Percentiles rank a stretch among this genome's conserved stretches.
These are phyloP conservation scores for Autographa pulchrina DNA, from an alignment of 2,888 invertebrate species.

Conservation along the genomic window DNA sequence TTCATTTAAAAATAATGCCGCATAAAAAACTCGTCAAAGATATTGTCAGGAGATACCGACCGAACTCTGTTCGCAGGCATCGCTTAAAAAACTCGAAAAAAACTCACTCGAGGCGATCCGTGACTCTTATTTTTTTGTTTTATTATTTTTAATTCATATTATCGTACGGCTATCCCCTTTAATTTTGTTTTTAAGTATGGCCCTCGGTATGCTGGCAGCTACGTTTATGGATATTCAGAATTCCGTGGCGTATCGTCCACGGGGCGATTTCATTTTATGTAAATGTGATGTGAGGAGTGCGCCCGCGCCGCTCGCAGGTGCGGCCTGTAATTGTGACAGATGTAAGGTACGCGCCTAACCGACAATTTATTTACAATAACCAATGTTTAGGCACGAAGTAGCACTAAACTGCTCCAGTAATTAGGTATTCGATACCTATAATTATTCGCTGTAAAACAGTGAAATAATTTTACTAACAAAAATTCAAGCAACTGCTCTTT, in stretches of 20 bases:
- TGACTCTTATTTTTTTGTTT: slow-evolving; percentile 89
- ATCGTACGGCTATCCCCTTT: slow-evolving; percentile 89
- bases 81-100: slow-evolving; percentile 83
- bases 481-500: not conserved
- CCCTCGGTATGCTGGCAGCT: slow-evolving; percentile 87
- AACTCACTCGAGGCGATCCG: slow-evolving; percentile 88
- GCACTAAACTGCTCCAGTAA: slow-evolving; percentile 51
- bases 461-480: slow-evolving; percentile 23
- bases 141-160: slow-evolving; percentile 90
- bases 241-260: slow-evolving; percentile 84
- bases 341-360: slow-evolving; percentile 67
- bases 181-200: slow-evolving; percentile 90
- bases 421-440: slow-evolving; percentile 38
- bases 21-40: slow-evolving; percentile 89
- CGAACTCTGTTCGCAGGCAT: slow-evolving; percentile 85
- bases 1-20: slow-evolving; percentile 89
- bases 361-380: slow-evolving; percentile 59
- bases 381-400: slow-evolving; percentile 55
- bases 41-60: slow-evolving; percentile 87
- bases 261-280: slow-evolving; percentile 86
- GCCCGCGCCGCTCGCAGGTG: slow-evolving; percentile 68
- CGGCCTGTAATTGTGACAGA: slow-evolving; percentile 82
- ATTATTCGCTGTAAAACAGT: slow-evolving; percentile 51
- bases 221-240: slow-evolving; percentile 88
- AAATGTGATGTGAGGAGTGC: slow-evolving; percentile 73